Base-by-base conservation (phyloP, 2,888 invertebrate genomes). In the Cosmia pyralina region DNA sequence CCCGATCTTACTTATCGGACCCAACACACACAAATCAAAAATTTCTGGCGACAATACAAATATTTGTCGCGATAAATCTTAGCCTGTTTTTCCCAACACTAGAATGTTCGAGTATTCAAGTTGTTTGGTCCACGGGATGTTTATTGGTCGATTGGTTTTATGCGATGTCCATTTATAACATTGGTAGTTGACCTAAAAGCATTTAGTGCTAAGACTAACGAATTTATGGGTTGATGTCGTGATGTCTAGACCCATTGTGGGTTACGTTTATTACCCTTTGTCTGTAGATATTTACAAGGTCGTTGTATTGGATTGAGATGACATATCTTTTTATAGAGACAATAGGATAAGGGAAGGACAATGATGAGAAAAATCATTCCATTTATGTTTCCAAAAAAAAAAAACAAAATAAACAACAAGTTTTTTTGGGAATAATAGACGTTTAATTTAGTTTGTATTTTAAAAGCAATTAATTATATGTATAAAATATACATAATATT, bases 41-140 rank as follows among this genome's bases (percentile, higher is more conserved):
- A 80, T 76, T 82, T 75, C 69, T 78, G 72, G 70, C 81, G 76
- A 78, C 85, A 82, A 78, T 74, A 78, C 87, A 82, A 87, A 87
- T 87, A 88, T 88, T 88, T 88, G 88, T 87, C 87, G 83, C 81
- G 64, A 85, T 88, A 87, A 87, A 87, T 87, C 83, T 75, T 74
- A 58, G 77, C 63, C 71, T 81, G 83, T 83, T 85, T 86, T 86
- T 68, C 70, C 63, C 68, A 62, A 69, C 73, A 78, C 72, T 77
- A 75, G 72, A 74, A 63, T 53, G 68, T 64, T 73, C 71, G 69
- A 75, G 70, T 64, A 70, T 64, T 77, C 74, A 75, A 76, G 77
- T 78, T 85, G 79, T 85, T 81, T 81, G 75, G 80, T 53, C 71
- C 68, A 48, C 17, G 55, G 55, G 59, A 84, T 82, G 84, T 87